Base-by-base conservation (phyloP, 1,140 invertebrate species). In the Zeugodacus cucurbitae region DNA sequence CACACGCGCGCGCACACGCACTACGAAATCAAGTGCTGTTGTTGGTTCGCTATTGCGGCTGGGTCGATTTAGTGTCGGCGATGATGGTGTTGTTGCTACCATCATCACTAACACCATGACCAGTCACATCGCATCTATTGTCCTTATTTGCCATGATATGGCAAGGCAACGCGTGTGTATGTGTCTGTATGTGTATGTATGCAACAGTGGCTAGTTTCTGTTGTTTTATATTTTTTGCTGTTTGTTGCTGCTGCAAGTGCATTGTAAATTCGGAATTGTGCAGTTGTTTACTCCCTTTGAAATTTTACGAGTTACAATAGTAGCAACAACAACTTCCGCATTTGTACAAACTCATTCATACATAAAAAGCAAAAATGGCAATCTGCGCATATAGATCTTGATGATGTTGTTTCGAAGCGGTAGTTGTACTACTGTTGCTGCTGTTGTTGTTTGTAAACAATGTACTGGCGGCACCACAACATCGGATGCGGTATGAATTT, bases 281-380 rank as follows among this genome's bases (percentile, higher is more conserved):
- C 74, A 82, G 22, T 82, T 82, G 44, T 82, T 82, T 82, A 82
- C 74, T 82, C 74, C 74, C 74, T 82, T 82, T 82, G 74, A 82
- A 82, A 82, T 82, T 82, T 82, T 82, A 82, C 74, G 74, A 82
- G 74, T 82, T 82, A n/a, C 74, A 82, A 82, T 48, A 82, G 44
- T 26, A 62, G 58, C 74, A 82, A 48, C 74, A 82, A 82, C 74
- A 82, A 82, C 41, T 82, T 82, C 74, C 74, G 74, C 74, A 48
- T 82, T 82, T 44, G 74, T 48, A 82, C 41, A 54, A 54, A 10
- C 70, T 37, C 70, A 41, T 74, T 41, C 70, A 74, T 34, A 48
- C 41, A 82, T 48, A 82, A 82, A 82, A 82, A 26, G 41, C 41
- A 82, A 82, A 62, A 82, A 82, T 82, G 74, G 74, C 74, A 48